Base-by-base conservation (phyloP, 2,797 vertebrate genomes). In the Micropoecilia bifurca region DNA sequence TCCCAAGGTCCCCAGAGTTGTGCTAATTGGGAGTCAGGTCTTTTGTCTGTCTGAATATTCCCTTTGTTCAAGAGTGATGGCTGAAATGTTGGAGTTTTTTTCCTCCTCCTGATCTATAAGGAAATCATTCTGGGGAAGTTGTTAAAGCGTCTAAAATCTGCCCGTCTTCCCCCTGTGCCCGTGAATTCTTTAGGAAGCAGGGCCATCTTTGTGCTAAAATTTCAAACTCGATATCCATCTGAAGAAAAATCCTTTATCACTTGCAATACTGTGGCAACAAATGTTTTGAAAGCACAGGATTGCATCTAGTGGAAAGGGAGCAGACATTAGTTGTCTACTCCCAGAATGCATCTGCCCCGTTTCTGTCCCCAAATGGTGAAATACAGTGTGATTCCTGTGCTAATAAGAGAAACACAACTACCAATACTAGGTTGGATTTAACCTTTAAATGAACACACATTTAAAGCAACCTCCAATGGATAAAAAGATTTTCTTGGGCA, bases 41-140 rank as follows among this genome's bases (percentile, higher is more conserved):
- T 87, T 91, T 92, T 88, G 85, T 88, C 83, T 90, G 86, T 91
- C 84, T 85, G 81, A 88, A 85, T 91, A 80, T 87, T 75, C 75
- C 79, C 87, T 91, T 90, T 91, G 80, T 93, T 92, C 30, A 80
- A 28, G 72, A 89, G 73, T 90, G 91, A 94, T 80, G 74, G 84
- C 86, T 90, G 88, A 87, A 92, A 89, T 69, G 79, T 84, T 55
- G 76, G 47, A 80, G 83, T 88, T 86, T 83, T 16, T 69, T 7
- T 50, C 22, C 9, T 22, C 25, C 46, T 59, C 61, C 84, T 57
- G 53, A n/a, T 55, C 9, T 55, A 25, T 28, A 57, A 57, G n/a
- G n/a, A 57, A 57, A 57, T 14, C 4, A 47, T 28, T 43, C n/a
- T 22, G 74, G 71, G 30, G 43, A 78, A 80, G n/a, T 33, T 47